Base-by-base conservation (phyloP, 35 echinoderm and acorn worm species). In the Ophioderma brevispina region DNA sequence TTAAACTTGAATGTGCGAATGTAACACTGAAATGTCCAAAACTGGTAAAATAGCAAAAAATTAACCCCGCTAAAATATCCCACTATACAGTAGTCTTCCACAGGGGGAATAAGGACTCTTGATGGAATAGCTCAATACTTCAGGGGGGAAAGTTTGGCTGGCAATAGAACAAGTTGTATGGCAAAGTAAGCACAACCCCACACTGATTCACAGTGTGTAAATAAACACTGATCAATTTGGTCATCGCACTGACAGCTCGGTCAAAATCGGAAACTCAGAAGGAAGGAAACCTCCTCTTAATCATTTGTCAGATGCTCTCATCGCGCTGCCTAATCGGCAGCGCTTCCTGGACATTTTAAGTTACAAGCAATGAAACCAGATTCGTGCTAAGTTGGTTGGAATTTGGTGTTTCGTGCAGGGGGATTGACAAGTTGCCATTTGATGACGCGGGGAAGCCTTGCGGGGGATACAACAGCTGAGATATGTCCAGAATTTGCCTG, bases 151-250 rank as follows among this genome's bases (percentile, higher is more conserved):
- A n/a, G n/a, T n/a, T n/a, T n/a, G n/a, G n/a, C n/a, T n/a, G n/a
- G n/a, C n/a, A n/a, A n/a, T n/a, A n/a, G n/a, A n/a, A n/a, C n/a
- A n/a, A n/a, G n/a, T n/a, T n/a, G n/a, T n/a, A n/a, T n/a, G n/a
- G n/a, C n/a, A n/a, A n/a, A n/a, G n/a, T n/a, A n/a, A n/a, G n/a
- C n/a, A n/a, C n/a, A n/a, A n/a, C n/a, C n/a, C n/a, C n/a, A n/a
- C n/a, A 25, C 59, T 70, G 59, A 70, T 70, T 70, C 59, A 70
- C 59, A 8, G 3, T 25, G n/a, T 70, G 59, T 70, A 70, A 70
- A 70, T 70, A 70, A 70, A 70, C 59, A 70, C 59, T 70, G 59
- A 70, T 70, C 59, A 70, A 70, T 70, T 13, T 70, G 59, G 59
- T 70, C 59, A 70, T 70, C 59, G 10, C 28, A 70, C 59, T 70